These are phyloP conservation scores for Gopherus evgoodei DNA, from an alignment of 2,113 vertebrate species.

Conservation along the genomic window DNA sequence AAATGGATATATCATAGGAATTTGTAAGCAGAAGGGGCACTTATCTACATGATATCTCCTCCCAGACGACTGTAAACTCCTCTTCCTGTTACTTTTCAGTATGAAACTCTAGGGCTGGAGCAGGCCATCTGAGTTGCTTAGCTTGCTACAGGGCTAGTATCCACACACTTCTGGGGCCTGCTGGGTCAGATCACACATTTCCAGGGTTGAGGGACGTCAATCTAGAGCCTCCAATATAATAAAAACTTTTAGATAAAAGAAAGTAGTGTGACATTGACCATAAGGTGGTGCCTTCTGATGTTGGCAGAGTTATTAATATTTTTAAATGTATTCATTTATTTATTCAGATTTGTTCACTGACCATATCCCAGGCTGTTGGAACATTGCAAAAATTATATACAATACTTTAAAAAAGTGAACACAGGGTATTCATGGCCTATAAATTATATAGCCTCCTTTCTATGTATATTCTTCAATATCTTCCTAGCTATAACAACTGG, in stretches of 20 bases:
- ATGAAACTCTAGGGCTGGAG: neutral
- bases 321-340: neutral
- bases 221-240: neutral
- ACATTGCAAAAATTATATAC: neutral
- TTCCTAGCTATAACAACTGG: neutral
- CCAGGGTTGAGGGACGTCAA: neutral
- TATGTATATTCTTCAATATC: neutral
- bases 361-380: rapidly evolving
- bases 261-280: neutral
- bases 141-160: neutral
- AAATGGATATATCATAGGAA: neutral
- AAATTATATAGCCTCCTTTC: neutral
- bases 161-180: neutral
- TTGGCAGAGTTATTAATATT: neutral
- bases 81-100: neutral
- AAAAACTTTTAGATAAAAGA: neutral
- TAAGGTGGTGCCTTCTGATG: neutral
- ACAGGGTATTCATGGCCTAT: neutral
- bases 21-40: neutral
- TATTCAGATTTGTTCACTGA: neutral
- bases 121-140: rapidly evolving
- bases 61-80: neutral
- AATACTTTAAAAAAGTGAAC: neutral
- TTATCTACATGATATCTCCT: neutral
- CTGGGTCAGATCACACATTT: neutral